These are phyloP conservation scores for Metopia argyrocephala DNA, from an alignment of 2,888 invertebrate species.

Conservation along the genomic window DNA sequence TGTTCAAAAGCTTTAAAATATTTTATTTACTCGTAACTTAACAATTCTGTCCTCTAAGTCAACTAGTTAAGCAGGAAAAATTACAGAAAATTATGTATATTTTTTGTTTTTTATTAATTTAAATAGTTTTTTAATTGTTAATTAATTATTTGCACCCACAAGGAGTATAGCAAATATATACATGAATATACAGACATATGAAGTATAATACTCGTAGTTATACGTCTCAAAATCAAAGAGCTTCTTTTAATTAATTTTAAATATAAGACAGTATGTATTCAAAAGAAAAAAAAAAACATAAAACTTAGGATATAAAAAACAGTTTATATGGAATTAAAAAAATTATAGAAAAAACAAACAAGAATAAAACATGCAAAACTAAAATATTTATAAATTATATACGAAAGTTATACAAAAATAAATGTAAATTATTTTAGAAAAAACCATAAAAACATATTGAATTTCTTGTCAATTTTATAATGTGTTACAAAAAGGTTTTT, in stretches of 20 bases:
- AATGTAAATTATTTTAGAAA: too few species aligned
- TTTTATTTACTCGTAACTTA: background rate
- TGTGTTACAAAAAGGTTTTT: too few species aligned
- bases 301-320: slow-evolving; percentile 63
- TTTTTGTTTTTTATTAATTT: too few species aligned
- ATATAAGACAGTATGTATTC: background rate
- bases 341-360: too few species aligned
- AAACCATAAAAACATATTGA: too few species aligned
- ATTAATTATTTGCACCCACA: slow-evolving; percentile 28
- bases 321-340: too few species aligned
- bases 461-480: too few species aligned
- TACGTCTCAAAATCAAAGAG: slow-evolving; percentile 76
- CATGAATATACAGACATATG: slow-evolving; percentile 5
- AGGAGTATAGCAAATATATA: slow-evolving; percentile 23
- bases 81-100: background rate
- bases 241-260: slow-evolving; percentile 69
- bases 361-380: too few species aligned
- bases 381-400: too few species aligned
- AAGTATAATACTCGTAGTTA: slow-evolving; percentile 54
- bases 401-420: background rate
- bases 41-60: background rate
- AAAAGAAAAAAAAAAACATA: slow-evolving; percentile 26
- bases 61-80: background rate
- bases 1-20: background rate
- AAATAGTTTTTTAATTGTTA: slow-evolving; percentile 7